Conservation (phyloP, 2,888 invertebrate species). For the Agonopterix alstromeriana region DNA sequence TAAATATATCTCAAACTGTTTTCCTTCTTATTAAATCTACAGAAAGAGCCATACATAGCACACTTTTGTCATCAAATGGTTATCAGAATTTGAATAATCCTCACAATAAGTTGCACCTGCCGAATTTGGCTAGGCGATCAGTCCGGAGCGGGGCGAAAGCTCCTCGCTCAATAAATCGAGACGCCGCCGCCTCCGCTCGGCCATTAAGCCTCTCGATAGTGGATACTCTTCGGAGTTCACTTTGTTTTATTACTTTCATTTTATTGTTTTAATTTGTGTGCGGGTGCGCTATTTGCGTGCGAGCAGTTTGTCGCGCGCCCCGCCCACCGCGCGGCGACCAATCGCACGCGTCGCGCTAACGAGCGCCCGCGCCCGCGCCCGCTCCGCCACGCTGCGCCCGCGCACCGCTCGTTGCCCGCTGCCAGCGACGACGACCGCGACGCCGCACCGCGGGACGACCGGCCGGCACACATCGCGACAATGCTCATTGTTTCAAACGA, state of each 20-base stretch:
- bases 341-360: slow-evolving; percentile 48
- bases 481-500: slow-evolving; percentile 70
- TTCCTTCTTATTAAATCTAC: too few relatives aligned
- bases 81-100: background rate
- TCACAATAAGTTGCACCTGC: slow-evolving; percentile 10
- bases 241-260: slow-evolving; percentile 75
- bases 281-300: slow-evolving; percentile 75
- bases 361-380: slow-evolving; percentile 46
- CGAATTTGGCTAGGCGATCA: slow-evolving; percentile 28
- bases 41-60: too few relatives aligned
- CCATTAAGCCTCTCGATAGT: slow-evolving; percentile 70
- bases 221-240: slow-evolving; percentile 61
- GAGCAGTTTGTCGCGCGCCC: slow-evolving; percentile 69
- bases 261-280: slow-evolving; percentile 77
- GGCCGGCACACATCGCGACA: slow-evolving; percentile 48
- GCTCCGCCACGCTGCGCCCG: slow-evolving; percentile 29
- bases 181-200: slow-evolving; percentile 57
- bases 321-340: slow-evolving; percentile 60
- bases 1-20: too few relatives aligned
- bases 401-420: slow-evolving; percentile 46
- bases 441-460: slow-evolving; percentile 23
- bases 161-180: slow-evolving; percentile 57
- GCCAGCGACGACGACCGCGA: slow-evolving; percentile 23
- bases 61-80: background rate
- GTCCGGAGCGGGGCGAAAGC: slow-evolving; percentile 25